These are phyloP conservation scores for Solea solea DNA, from an alignment of 2,113 vertebrate species.

Conservation along the genomic window DNA sequence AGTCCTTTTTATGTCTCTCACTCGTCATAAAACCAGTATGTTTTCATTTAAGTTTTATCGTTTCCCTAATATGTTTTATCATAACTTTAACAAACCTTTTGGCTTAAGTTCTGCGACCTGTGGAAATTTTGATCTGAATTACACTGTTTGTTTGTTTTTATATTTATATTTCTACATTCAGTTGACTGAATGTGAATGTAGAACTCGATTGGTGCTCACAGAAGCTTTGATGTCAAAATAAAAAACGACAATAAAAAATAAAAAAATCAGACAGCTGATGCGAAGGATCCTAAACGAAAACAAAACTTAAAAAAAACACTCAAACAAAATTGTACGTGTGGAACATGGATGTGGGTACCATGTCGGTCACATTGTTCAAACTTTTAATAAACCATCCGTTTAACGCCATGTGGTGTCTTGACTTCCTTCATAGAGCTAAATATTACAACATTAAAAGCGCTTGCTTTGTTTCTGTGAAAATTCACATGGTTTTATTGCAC, in stretches of 20 bases:
- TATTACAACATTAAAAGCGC: not conserved
- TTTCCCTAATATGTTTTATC: conserved; percentile 40
- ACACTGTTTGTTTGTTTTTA: conserved; percentile 12
- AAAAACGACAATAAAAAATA: not conserved
- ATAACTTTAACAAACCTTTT: conserved; percentile 47
- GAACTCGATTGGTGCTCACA: conserved; percentile 53
- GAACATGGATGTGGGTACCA: conserved; percentile 22
- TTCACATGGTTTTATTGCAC: conserved; percentile 50
- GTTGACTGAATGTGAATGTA: conserved; percentile 22
- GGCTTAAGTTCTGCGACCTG: conserved; percentile 26
- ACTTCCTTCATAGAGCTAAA: conserved; percentile 7
- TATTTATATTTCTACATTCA: conserved; percentile 26
- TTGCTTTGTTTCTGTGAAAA: conserved; percentile 2
- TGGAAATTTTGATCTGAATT: conserved; percentile 15
- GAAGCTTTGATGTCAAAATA: conserved; percentile 19
- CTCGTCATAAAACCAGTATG: conserved; percentile 11
- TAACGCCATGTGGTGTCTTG: conserved; percentile 20
- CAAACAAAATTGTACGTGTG: conserved; percentile 27
- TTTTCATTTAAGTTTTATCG: conserved; percentile 30
- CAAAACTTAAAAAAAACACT: conserved; percentile 5
- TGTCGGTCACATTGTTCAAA: conserved; percentile 28
- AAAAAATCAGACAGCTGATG: not conserved
- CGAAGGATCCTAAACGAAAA: conserved; percentile 15
- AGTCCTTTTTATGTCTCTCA: conserved; percentile 23
- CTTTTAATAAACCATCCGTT: conserved; percentile 60